Evolutionary conservation across 2,888 invertebrate genomes (phyloP).

Genomic region (Napeogenes sylphis): DNA sequence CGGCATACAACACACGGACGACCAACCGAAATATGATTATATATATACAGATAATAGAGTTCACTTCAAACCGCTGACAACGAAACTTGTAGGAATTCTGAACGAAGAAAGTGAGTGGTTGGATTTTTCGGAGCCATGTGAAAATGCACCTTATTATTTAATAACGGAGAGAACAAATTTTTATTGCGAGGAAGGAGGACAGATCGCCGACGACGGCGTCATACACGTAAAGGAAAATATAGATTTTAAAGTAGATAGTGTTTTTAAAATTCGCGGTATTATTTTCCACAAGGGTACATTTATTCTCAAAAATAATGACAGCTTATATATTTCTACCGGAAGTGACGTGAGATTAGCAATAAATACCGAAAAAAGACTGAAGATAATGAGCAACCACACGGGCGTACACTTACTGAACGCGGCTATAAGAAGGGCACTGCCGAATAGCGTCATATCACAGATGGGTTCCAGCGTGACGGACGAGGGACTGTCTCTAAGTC

Average conservation of each 20-base stretch:
- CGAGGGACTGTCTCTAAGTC: constrained; percentile 80
- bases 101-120: constrained; percentile 73
- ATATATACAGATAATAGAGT: constrained; percentile 59
- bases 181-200: constrained; percentile 89
- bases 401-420: constrained; percentile 87
- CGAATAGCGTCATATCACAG: constrained; percentile 82
- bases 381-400: constrained; percentile 87
- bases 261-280: constrained; percentile 81
- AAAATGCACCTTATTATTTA: constrained; percentile 72
- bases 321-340: constrained; percentile 59
- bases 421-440: constrained; percentile 79
- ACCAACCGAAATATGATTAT: constrained; percentile 81
- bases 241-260: constrained; percentile 77
- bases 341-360: constrained; percentile 76
- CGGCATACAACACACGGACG: constrained; percentile 77
- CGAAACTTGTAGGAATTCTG: constrained; percentile 78
- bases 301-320: constrained; percentile 35
- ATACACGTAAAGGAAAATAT: constrained; percentile 65
- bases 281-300: constrained; percentile 83
- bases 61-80: constrained; percentile 75
- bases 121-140: constrained; percentile 57
- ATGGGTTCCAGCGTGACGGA: constrained; percentile 83
- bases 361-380: constrained; percentile 77
- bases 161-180: constrained; percentile 86
- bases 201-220: constrained; percentile 82